These are phyloP conservation scores for Sprattus sprattus DNA, from an alignment of 2,113 vertebrate genomes.

Conservation along the genomic window DNA sequence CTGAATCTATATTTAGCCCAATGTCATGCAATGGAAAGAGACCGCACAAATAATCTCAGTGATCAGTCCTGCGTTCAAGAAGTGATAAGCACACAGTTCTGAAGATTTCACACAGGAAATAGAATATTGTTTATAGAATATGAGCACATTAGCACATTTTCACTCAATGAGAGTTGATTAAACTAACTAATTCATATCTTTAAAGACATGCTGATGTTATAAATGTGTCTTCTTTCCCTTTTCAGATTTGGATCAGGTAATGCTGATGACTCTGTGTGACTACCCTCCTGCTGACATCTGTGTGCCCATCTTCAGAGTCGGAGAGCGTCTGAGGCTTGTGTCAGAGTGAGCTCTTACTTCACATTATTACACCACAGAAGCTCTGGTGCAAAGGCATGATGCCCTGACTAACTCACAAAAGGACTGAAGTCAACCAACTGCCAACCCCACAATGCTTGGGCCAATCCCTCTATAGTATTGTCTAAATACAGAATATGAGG, in stretches of 20 bases:
- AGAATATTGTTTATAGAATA: neutral
- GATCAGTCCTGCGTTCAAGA: neutral
- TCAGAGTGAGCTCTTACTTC: constrained; percentile 76
- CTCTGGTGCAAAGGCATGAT: neutral
- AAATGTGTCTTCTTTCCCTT: neutral
- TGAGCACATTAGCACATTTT: neutral
- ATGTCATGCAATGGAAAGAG: neutral
- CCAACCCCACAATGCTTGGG: neutral
- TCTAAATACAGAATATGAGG: neutral
- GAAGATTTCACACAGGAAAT: neutral
- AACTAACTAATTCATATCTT: neutral
- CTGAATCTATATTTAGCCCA: neutral
- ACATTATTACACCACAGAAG: neutral
- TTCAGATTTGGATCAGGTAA: constrained; percentile 69
- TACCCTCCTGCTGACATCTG: constrained; percentile 80
- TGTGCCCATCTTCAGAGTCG: constrained; percentile 78
- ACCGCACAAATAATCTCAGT: neutral
- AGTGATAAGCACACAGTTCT: neutral
- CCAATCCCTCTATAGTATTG: neutral
- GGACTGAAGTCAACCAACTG: neutral
- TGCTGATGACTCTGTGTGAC: constrained; percentile 77
- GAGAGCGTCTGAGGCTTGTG: constrained; percentile 79
- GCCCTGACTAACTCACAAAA: neutral
- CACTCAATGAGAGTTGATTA: neutral
- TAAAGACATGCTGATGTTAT: too few species aligned